Base-by-base conservation (phyloP, 2,797 vertebrate species). In the Arremon aurantiirostris region DNA sequence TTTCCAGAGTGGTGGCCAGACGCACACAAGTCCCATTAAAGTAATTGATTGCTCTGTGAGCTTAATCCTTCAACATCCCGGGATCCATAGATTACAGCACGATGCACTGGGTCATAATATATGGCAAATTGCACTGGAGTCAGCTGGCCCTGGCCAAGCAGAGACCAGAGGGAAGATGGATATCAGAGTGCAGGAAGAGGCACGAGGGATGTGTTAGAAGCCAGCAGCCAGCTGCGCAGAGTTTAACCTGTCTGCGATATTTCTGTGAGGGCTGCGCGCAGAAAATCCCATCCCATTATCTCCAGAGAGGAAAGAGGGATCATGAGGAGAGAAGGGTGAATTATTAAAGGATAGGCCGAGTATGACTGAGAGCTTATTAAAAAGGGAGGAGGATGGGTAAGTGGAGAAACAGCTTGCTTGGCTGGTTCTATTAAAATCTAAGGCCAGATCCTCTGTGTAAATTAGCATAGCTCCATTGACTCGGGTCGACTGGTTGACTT, bases 311-410 rank as follows among this genome's bases (percentile, higher is more conserved):
- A 30, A 94, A 90, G 64, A 88, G 92, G 90, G 47, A 79, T 79
- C 11, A 1, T 53, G 81, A 93, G 65, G 90, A 93, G 69, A 91
- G 82, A 76, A 89, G 90, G 78, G 73, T 95, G 90, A 95, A 96
- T 95, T 96, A 95, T 95, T 95, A 94, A 96, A 96, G 85, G 93
- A 76, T 59, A 94, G 94, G 87, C 87, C 88, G 83, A 91, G 94
- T 95, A 95, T 90, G 82, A 95, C 91, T 93, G 93, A 79, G 94
- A 95, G 91, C 94, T 96, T 95, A 96, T 96, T 96, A 96, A 94
- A 95, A 94, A 88, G 87, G 73, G 89, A 96, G 93, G 92, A 96
- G 95, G 95, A 94, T 82, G 91, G 94, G 89, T 66, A 91, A 95
- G 92, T 1, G 0, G 44, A 92, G 94, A 86, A 96, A 69, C 72